These are phyloP conservation scores for Microplitis demolitor DNA, from an alignment of 1,140 invertebrate species.

Conservation along the genomic window DNA sequence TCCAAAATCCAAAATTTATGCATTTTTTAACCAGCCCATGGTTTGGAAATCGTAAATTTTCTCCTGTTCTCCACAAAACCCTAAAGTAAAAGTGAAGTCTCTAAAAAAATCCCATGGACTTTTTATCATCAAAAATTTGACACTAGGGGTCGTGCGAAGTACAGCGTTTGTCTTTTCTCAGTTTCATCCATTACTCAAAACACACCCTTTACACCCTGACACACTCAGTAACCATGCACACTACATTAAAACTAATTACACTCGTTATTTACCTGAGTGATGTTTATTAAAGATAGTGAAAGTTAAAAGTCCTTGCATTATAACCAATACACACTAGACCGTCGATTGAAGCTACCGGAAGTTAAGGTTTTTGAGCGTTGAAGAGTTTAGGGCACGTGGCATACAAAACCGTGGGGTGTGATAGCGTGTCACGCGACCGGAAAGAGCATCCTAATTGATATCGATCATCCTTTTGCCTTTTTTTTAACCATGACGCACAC, in stretches of 20 bases:
- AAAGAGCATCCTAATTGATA: constrained; percentile 62
- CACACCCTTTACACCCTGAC: neutral
- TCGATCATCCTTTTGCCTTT: constrained; percentile 42
- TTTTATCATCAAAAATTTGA: neutral
- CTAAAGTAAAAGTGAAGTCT: neutral
- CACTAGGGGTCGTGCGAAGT: constrained; percentile 5
- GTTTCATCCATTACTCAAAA: neutral
- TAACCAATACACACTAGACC: neutral
- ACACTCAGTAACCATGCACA: too few species aligned
- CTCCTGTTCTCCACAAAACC: too few species aligned
- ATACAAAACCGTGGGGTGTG: constrained; percentile 11
- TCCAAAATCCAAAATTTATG: too few species aligned
- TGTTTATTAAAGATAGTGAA: neutral
- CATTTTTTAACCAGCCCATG: too few species aligned
- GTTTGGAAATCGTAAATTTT: too few species aligned
- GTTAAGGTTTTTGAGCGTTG: constrained; percentile 17
- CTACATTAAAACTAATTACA: too few species aligned
- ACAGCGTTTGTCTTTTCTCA: constrained; percentile 3
- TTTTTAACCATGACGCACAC: constrained; percentile 8
- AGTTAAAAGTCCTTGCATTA: constrained; percentile 6
- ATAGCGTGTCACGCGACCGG: constrained; percentile 56
- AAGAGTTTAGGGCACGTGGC: constrained; percentile 4
- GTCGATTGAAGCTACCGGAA: constrained; percentile 4
- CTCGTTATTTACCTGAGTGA: neutral
- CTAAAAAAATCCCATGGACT: neutral